These are phyloP conservation scores for Lasioglossum baleicum DNA, from an alignment of 1,140 invertebrate genomes.

Conservation along the genomic window DNA sequence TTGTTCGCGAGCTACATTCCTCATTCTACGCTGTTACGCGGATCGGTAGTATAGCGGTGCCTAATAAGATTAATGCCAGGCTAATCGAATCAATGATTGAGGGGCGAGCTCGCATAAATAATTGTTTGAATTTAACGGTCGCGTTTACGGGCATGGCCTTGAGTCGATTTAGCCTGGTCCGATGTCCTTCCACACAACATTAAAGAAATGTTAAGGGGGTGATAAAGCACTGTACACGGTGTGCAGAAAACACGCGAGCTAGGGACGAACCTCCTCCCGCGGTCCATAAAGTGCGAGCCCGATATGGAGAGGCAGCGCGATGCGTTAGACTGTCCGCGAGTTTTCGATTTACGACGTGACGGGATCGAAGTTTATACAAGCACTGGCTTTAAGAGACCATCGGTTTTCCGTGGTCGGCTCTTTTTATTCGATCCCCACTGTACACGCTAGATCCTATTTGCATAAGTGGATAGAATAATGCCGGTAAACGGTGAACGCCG, in stretches of 20 bases:
- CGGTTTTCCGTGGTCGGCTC: conserved; percentile 52
- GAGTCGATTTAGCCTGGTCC: neutral
- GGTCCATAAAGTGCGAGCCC: conserved; percentile 54
- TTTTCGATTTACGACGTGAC: conserved; percentile 65
- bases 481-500: conserved; percentile 35
- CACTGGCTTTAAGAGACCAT: conserved; percentile 53
- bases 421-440: conserved; percentile 26
- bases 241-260: conserved; percentile 36
- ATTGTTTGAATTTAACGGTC: neutral
- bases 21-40: neutral
- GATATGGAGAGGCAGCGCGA: conserved; percentile 56
- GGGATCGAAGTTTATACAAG: conserved; percentile 65
- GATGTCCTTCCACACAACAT: conserved; percentile 31
- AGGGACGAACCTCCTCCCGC: conserved; percentile 1
- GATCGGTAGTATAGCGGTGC: neutral
- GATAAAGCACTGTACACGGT: conserved; percentile 44
- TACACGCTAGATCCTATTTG: conserved; percentile 51
- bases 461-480: conserved; percentile 64
- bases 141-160: neutral
- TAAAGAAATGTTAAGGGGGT: conserved; percentile 57
- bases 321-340: conserved; percentile 64
- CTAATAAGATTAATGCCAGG: neutral
- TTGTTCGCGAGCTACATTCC: too few relatives aligned
- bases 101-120: too few relatives aligned
- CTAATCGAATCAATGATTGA: neutral